Percentiles rank a stretch among this genome's conserved stretches.
Conservation (phyloP, 1,140 invertebrate genomes). For the Macrobrachium nipponense region DNA sequence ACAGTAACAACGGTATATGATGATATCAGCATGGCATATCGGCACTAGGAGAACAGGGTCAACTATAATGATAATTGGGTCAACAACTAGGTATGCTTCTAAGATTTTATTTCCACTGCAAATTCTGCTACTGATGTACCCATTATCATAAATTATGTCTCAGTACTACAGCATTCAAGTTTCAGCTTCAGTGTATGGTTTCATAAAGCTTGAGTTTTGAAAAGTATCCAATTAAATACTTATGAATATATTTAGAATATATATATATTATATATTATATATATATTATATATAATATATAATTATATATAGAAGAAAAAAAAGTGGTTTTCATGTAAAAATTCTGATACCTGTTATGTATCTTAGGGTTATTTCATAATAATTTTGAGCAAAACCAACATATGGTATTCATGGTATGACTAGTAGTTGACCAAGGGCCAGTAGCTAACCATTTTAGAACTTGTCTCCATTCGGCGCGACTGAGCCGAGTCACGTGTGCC, state of each 20-base stretch:
- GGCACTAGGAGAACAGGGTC: slow-evolving; percentile 19
- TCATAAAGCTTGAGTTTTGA: background rate
- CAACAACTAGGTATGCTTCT: no score
- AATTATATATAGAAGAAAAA: background rate
- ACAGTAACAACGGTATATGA: slow-evolving; percentile 52
- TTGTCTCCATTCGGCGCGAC: slow-evolving; percentile 11
- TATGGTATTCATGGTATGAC: no score
- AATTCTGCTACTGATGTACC: no score
- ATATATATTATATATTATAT: slow-evolving; percentile 19
- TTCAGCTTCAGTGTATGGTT: background rate
- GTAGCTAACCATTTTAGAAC: no score
- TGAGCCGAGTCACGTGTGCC: slow-evolving; percentile 40
- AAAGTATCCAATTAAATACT: background rate
- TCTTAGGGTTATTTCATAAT: background rate
- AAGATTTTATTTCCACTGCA: no score
- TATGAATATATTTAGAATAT: slow-evolving; percentile 9
- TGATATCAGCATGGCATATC: slow-evolving; percentile 46
- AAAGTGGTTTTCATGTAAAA: background rate
- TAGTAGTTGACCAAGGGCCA: no score
- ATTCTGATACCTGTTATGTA: no score
- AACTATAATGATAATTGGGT: no score
- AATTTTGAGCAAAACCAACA: background rate
- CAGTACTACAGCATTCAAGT: no score
- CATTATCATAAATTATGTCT: no score
- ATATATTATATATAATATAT: slow-evolving; percentile 6